Percentiles rank a stretch among this genome's conserved stretches.
Conservation (phyloP, 2,113 vertebrate genomes). For the Hyperoodon ampullatus region DNA sequence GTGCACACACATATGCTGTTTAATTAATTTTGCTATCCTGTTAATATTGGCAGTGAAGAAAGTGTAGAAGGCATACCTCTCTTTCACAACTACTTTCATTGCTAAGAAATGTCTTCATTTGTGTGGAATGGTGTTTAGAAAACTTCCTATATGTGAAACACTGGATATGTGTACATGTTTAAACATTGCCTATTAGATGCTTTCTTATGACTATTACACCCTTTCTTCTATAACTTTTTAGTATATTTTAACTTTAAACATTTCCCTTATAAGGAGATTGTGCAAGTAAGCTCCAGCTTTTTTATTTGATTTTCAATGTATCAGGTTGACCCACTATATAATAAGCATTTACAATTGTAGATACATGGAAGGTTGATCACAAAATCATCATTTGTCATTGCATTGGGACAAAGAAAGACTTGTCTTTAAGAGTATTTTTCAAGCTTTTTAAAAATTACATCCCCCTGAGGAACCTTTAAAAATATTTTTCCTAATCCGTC, state of each 20-base stretch:
- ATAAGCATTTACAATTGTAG: not conserved
- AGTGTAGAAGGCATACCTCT: not conserved
- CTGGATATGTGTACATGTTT: not conserved
- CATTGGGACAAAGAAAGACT: not conserved
- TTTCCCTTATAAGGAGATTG: not conserved
- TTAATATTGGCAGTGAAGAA: not conserved
- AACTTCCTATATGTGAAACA: not conserved
- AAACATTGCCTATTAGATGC: not conserved
- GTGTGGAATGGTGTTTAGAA: not conserved
- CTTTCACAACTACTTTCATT: not conserved
- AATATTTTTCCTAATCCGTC: not conserved
- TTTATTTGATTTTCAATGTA: not conserved
- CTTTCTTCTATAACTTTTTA: not conserved
- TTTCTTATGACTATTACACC: not conserved
- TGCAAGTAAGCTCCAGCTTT: not conserved
- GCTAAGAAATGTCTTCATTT: not conserved
- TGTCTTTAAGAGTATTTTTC: not conserved
- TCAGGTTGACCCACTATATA: not conserved
- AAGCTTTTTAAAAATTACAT: not conserved
- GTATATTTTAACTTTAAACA: not conserved
- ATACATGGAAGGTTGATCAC: not conserved
- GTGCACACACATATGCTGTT: not conserved
- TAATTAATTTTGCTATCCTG: slow-evolving; percentile 20
- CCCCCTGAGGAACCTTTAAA: not conserved
- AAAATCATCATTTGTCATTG: not conserved